phyloP scores from a whole-genome alignment of 2,797 vertebrate species.

The Hybognathus amarus region DNA sequence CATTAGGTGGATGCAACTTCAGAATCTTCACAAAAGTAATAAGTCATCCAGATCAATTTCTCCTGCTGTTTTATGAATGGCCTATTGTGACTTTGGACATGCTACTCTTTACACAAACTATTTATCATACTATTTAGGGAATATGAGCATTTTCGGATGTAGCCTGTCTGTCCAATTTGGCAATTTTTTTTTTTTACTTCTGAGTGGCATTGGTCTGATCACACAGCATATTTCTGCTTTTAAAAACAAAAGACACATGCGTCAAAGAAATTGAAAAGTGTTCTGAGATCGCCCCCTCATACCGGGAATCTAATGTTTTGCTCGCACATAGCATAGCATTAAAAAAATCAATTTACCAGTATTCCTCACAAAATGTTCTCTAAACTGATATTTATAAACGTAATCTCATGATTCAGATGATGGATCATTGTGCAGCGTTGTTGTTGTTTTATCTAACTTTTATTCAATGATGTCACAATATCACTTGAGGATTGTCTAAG shows the following conservation, averaged over 20 bases:
- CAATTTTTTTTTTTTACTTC: neutral
- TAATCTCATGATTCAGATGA: neutral
- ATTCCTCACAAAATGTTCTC: neutral
- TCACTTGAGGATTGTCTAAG: neutral
- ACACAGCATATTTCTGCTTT: neutral
- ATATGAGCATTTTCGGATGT: neutral
- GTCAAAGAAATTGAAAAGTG: neutral
- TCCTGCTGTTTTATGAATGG: neutral
- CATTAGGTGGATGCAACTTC: neutral
- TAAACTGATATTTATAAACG: neutral
- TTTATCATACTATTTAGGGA: neutral
- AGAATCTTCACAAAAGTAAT: neutral
- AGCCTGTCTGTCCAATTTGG: neutral
- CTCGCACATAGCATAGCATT: neutral
- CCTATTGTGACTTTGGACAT: neutral
- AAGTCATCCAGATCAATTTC: neutral
- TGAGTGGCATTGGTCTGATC: neutral
- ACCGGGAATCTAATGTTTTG: neutral
- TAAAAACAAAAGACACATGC: neutral
- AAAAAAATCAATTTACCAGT: neutral
- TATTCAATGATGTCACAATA: neutral
- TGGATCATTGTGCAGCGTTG: neutral
- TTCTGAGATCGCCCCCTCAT: neutral
- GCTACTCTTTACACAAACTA: neutral
- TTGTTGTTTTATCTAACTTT: neutral